A percentile compares a stretch with the other conserved stretches of the same genome.
Conservation (phyloP, 2,888 invertebrate species). For the Nemotelus pantherinus region DNA sequence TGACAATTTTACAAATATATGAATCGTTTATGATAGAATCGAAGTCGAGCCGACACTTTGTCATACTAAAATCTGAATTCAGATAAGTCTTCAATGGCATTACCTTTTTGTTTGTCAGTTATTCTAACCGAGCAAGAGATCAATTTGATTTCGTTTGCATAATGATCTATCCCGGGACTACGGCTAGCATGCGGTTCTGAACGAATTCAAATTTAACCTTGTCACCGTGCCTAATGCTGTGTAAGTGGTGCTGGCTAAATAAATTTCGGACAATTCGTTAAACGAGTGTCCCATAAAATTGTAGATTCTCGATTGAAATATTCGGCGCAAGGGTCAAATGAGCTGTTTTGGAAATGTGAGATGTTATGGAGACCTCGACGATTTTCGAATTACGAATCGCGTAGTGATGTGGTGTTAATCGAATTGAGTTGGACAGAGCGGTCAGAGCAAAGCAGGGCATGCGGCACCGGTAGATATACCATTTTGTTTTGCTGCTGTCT, state of each 20-base stretch:
- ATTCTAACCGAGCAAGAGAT: conserved; percentile 21
- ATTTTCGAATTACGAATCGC: conserved; percentile 4
- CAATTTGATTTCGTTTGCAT: conserved; percentile 39
- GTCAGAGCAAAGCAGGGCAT: background rate
- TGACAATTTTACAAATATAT: background rate
- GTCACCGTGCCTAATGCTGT: conserved; percentile 28
- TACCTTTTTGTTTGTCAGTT: conserved; percentile 31
- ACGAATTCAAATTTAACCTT: conserved; percentile 43
- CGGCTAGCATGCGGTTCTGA: conserved; percentile 40
- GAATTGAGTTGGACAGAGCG: background rate
- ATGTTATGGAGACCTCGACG: background rate
- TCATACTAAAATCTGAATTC: background rate
- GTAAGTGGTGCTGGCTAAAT: conserved; percentile 9
- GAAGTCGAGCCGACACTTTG: conserved; percentile 2
- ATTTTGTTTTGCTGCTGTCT: conserved; percentile 7
- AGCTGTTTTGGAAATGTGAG: conserved; percentile 36
- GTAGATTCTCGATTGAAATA: conserved; percentile 36
- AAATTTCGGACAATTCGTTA: conserved; percentile 30
- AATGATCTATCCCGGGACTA: conserved; percentile 7
- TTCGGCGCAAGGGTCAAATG: conserved; percentile 36
- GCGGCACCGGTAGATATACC: no score
- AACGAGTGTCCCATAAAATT: conserved; percentile 28
- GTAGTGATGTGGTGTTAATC: conserved; percentile 6
- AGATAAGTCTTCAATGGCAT: background rate
- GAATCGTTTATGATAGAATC: conserved; percentile 9